These are phyloP conservation scores for Heliconius hewitsoni DNA, from an alignment of 1,140 invertebrate species.

Conservation along the genomic window DNA sequence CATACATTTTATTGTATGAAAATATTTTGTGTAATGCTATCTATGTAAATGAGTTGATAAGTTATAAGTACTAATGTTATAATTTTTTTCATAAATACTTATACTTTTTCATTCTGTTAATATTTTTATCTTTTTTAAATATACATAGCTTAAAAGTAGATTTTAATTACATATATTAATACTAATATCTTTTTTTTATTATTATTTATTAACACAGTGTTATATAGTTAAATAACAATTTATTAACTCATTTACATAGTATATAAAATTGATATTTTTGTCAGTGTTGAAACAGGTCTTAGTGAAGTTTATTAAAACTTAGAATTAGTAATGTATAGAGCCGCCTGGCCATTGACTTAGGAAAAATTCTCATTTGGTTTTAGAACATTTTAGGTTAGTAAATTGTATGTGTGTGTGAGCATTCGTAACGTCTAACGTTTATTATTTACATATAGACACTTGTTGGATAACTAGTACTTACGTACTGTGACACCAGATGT, in stretches of 20 bases:
- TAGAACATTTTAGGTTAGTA: constrained; percentile 36
- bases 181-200: not conserved
- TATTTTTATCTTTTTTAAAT: not conserved
- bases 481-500: constrained; percentile 25
- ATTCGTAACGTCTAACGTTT: constrained; percentile 18
- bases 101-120: not conserved
- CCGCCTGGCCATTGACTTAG: constrained; percentile 37
- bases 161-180: not conserved
- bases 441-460: constrained; percentile 21
- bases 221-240: not conserved
- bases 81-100: not conserved
- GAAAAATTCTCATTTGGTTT: constrained; percentile 22
- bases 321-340: constrained; percentile 42
- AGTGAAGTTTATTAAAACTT: constrained; percentile 2
- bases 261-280: not conserved
- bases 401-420: constrained; percentile 22
- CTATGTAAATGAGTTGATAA: constrained; percentile 9
- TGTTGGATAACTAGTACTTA: constrained; percentile 28
- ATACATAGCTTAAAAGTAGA: not conserved
- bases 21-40: not conserved
- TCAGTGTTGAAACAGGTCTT: constrained; percentile 13
- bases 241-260: not conserved
- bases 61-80: not conserved
- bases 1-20: not conserved
- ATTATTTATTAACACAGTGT: not conserved